Evolutionary conservation across 2,797 vertebrate genomes (phyloP).

Genomic region (Microctenopoma stevenorrisi): DNA sequence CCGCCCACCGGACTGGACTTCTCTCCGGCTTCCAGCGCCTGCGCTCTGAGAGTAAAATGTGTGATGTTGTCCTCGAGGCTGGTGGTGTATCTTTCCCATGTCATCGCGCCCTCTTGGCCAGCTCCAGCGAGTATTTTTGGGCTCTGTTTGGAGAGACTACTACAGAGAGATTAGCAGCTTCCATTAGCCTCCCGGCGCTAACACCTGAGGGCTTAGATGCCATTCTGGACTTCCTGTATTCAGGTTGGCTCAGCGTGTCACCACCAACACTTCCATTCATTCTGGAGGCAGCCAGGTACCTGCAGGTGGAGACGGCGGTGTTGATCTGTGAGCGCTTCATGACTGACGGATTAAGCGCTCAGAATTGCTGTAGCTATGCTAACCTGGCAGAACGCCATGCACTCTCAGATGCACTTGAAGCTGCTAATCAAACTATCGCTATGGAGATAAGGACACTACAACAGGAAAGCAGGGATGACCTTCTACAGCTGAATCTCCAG

Average conservation of each 20-base stretch:
- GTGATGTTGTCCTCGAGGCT: slow-evolving; percentile 90
- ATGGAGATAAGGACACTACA: slow-evolving; percentile 84
- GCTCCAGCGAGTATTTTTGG: slow-evolving; percentile 95
- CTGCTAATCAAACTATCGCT: slow-evolving; percentile 85
- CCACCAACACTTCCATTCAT: slow-evolving; percentile 85
- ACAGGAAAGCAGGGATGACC: slow-evolving; percentile 49
- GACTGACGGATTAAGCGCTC: slow-evolving; percentile 82
- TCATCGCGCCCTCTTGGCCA: slow-evolving; percentile 92
- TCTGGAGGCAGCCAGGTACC: slow-evolving; percentile 91
- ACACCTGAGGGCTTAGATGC: slow-evolving; percentile 87
- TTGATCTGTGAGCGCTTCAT: slow-evolving; percentile 90
- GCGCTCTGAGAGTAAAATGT: slow-evolving; percentile 88
- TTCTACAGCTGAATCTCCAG: slow-evolving; percentile 86
- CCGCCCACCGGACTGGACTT: slow-evolving; percentile 85
- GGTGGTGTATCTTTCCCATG: slow-evolving; percentile 90
- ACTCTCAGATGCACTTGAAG: slow-evolving; percentile 80
- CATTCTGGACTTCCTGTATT: slow-evolving; percentile 95
- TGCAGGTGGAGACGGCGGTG: slow-evolving; percentile 91
- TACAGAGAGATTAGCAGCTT: slow-evolving; percentile 83
- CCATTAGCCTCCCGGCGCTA: slow-evolving; percentile 86
- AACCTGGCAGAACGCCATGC: slow-evolving; percentile 89
- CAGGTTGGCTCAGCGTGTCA: slow-evolving; percentile 91
- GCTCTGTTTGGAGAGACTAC: slow-evolving; percentile 93
- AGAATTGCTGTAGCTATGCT: slow-evolving; percentile 90
- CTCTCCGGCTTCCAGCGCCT: slow-evolving; percentile 90